These are phyloP conservation scores for Blastomussa wellsi DNA, from an alignment of 92 coral and sea anemone genomes.

Conservation along the genomic window DNA sequence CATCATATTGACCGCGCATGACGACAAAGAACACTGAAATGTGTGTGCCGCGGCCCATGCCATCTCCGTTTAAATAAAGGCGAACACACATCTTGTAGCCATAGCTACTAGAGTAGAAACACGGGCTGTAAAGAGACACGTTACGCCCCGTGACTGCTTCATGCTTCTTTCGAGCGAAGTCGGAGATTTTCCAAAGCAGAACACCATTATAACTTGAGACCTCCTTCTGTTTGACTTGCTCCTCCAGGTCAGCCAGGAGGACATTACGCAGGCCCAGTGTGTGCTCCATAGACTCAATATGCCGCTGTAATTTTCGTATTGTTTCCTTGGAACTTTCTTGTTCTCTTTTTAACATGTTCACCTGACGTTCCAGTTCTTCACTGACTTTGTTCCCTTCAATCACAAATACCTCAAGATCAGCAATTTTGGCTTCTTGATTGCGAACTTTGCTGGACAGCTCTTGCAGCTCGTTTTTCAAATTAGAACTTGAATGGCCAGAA, in stretches of 20 bases:
- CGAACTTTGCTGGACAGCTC: constrained; percentile 24
- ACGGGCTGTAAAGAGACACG: constrained; percentile 51
- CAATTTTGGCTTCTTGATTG: constrained; percentile 33
- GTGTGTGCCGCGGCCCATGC: constrained; percentile 51
- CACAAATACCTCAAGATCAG: constrained; percentile 40
- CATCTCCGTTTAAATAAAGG: constrained; percentile 61
- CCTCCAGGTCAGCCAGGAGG: constrained; percentile 40
- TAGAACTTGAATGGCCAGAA: constrained; percentile 1
- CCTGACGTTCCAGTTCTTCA: constrained; percentile 19
- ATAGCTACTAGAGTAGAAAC: constrained; percentile 48
- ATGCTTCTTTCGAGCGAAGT: constrained; percentile 34
- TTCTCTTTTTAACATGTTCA: constrained; percentile 3
- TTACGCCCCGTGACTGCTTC: constrained; percentile 44
- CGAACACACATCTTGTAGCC: constrained; percentile 68
- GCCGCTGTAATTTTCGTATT: constrained; percentile 21
- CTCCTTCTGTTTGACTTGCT: background rate
- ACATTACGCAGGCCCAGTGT: constrained; percentile 19
- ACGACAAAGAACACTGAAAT: constrained; percentile 56
- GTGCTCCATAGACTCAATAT: constrained; percentile 30
- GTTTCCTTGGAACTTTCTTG: constrained; percentile 9
- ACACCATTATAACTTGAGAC: constrained; percentile 35
- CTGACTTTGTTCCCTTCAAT: constrained; percentile 26
- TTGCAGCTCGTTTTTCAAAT: background rate
- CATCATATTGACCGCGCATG: constrained; percentile 67
- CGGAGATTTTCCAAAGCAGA: constrained; percentile 54